Base-by-base conservation (phyloP, 2,113 vertebrate genomes). In the Strix uralensis region DNA sequence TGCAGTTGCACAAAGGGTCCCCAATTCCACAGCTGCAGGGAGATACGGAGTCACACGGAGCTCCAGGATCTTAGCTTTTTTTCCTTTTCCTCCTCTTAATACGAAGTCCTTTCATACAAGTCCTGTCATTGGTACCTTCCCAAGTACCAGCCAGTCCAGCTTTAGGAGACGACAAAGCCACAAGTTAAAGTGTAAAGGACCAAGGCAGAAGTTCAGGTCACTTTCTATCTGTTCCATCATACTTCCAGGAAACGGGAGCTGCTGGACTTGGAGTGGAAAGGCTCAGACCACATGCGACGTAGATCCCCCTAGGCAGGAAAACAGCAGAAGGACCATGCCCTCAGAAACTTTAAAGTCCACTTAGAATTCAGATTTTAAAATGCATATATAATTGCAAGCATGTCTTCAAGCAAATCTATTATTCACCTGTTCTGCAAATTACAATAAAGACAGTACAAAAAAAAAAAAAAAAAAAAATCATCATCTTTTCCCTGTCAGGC, bases 251-350 rank as follows among this genome's bases (percentile, higher is more conserved):
- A 99, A 42, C 99, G 99, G 77, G 99, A 98, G 98, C 98, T 99
- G 98, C 97, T 99, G 98, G 99, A 93, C 98, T 99, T 99, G 98
- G 99, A 77, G 94, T 99, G 99, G 98, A 99, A 99, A 32, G 99
- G 99, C 98, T 99, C 99, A 20, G 99, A 99, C 99, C 99, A 99
- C 99, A 99, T 99, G 98, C 99, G 99, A 80, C 99, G 98, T 94
- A 99, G 98, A 98, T 99, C 99, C 40, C 99, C 99, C 99, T 99
- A 95, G 74, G 74, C 72, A 88, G 88, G 81, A 55, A 92, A 29
- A 89, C 78, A 89, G 96, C 47, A 77, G n/a, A 69, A 74, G 57
- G 20, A 51, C 51, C 38, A 0, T 2, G 46, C 27, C 58, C 84
- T 97, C 88, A 92, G 93, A 92, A 92, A 90, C 42, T 18, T 21